Base-by-base conservation (phyloP, 2,797 vertebrate genomes). In the Sebastes ruberrimus region DNA sequence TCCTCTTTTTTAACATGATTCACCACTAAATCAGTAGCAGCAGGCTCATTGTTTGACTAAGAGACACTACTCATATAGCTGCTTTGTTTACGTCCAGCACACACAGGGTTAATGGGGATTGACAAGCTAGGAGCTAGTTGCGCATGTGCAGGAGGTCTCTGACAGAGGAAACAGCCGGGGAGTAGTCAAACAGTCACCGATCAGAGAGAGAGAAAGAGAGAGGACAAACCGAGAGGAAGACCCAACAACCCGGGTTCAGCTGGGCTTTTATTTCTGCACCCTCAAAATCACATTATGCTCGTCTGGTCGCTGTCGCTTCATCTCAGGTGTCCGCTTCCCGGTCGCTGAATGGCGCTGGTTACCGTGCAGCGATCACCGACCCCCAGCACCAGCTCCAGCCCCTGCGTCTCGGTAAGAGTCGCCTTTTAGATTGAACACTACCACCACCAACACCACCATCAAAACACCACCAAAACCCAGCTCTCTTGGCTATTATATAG, bases 331-430 rank as follows among this genome's bases (percentile, higher is more conserved):
- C 93, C 90, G 93, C 94, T 94, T 86, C 94, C 96, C 95, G 95
- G 95, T 96, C 93, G 96, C 96, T 98, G 97, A 97, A 99, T 99
- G 97, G 98, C 98, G 97, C 94, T 99, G 95, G 98, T 99, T 87
- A 99, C 98, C 89, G 98, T 99, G 91, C 98, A 99, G 97, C 97
- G 98, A 91, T 99, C 98, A 92, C 98, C 98, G 89, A 98, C 98
- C 96, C 98, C 98, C 93, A 99, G 98, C 96, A 97, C 97, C 94
- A 99, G 97, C 95, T 99, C 98, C 96, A 99, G 98, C 93, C 98
- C 98, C 86, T 98, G 98, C 92, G 98, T 98, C 76, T 99, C 98
- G 98, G 98, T 99, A 96, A 98, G 97, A 91, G 67, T 70, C 64
- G 59, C 69, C 71, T 85, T 83, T 85, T 83, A 66, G 73, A 66